Percentiles rank a stretch among this genome's conserved stretches.
These are phyloP conservation scores for Beris morrisii DNA, from an alignment of 2,888 invertebrate genomes.

Conservation along the genomic window DNA sequence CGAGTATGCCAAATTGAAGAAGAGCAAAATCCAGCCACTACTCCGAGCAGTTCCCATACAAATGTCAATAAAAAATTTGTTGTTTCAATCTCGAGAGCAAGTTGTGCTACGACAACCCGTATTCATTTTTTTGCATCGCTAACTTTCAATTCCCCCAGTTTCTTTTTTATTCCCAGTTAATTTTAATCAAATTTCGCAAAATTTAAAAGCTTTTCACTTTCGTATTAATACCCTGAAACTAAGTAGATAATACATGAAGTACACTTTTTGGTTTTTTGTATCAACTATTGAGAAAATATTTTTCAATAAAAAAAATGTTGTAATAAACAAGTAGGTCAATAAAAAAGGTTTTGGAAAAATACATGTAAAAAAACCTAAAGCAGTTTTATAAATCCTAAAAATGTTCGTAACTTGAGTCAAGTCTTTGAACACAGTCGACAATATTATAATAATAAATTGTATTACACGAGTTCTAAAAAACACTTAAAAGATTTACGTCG, in stretches of 20 bases:
- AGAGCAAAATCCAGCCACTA: too few relatives aligned
- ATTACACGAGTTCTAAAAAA: slow-evolving; percentile 18
- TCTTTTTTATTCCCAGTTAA: too few relatives aligned
- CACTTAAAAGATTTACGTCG: slow-evolving; percentile 2
- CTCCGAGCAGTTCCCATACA: too few relatives aligned
- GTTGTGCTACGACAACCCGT: too few relatives aligned
- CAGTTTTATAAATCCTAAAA: slow-evolving; percentile 25
- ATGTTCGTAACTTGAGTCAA: slow-evolving; percentile 18
- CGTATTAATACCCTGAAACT: slow-evolving; percentile 17
- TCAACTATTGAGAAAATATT: slow-evolving; percentile 13
- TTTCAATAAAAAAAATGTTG: slow-evolving; percentile 17
- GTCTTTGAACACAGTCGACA: slow-evolving; percentile 26
- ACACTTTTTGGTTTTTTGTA: slow-evolving; percentile 26
- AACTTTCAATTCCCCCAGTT: too few relatives aligned
- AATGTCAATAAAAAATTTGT: too few relatives aligned
- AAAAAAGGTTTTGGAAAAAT: slow-evolving; percentile 20
- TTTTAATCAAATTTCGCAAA: neutral
- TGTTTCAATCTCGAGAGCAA: too few relatives aligned
- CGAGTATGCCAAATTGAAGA: too few relatives aligned
- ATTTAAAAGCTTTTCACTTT: neutral
- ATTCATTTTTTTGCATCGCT: too few relatives aligned
- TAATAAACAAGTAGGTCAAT: slow-evolving; percentile 7
- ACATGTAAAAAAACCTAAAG: slow-evolving; percentile 25
- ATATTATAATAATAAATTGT: slow-evolving; percentile 19
- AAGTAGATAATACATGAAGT: slow-evolving; percentile 20